These are phyloP conservation scores for Remorina albescens DNA, from an alignment of 2,797 vertebrate species.

Conservation along the genomic window DNA sequence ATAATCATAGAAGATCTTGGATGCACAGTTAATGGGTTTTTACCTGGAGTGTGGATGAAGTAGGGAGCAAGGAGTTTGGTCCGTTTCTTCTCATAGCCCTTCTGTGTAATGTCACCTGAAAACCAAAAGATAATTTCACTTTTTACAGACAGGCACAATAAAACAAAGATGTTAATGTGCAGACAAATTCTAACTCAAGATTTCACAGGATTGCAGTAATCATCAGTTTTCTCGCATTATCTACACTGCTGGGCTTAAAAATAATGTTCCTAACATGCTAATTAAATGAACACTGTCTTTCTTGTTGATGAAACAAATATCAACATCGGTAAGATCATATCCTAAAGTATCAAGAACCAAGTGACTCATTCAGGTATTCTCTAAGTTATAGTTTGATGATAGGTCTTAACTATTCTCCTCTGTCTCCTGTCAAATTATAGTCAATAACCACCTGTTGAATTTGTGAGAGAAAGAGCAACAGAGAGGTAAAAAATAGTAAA, in stretches of 20 bases:
- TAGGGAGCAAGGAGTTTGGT: constrained; percentile 94
- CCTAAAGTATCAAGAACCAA: neutral
- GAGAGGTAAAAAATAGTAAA: constrained; percentile 1
- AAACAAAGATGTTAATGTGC: neutral
- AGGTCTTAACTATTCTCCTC: neutral
- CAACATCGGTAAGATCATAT: neutral
- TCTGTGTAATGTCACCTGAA: constrained; percentile 98
- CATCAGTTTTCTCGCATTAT: neutral
- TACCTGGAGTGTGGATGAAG: constrained; percentile 91
- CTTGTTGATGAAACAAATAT: too few species aligned
- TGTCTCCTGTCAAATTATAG: constrained; percentile 7
- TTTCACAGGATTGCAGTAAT: neutral
- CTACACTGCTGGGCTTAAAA: neutral
- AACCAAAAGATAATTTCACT: constrained; percentile 27
- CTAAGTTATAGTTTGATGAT: neutral
- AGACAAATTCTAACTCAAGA: neutral
- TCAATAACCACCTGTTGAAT: constrained; percentile 31
- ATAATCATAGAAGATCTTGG: neutral
- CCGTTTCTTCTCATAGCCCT: constrained; percentile 98
- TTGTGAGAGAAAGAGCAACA: constrained; percentile 1
- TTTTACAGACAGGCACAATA: neutral
- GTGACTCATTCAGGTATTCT: neutral
- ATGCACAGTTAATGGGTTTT: constrained; percentile 11
- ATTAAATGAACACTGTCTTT: too few species aligned
- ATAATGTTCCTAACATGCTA: neutral